Conservation (phyloP, 1,140 invertebrate genomes). For the Drosophila sp. region DNA sequence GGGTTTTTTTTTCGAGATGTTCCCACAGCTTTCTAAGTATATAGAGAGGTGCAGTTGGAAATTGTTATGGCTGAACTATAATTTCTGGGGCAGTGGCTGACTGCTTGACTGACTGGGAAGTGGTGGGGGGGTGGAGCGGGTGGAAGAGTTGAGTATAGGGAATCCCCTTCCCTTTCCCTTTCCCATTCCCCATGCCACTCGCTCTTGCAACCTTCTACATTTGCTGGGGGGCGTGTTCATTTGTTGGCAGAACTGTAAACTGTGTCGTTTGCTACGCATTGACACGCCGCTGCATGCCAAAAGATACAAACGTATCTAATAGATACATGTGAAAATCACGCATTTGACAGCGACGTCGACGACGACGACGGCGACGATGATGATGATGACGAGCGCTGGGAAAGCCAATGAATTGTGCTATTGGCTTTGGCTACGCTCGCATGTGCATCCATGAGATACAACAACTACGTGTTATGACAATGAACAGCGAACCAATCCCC, state of each 20-base stretch:
- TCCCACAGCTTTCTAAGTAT: conserved; percentile 55
- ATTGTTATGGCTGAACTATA: conserved; percentile 53
- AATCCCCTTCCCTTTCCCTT: too few relatives aligned
- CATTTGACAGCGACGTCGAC: conserved; percentile 49
- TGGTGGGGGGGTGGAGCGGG: too few relatives aligned
- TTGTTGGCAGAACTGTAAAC: conserved; percentile 56
- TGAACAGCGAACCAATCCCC: conserved; percentile 27
- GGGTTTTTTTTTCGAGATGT: neutral
- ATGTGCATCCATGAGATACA: conserved; percentile 66
- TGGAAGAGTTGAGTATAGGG: too few relatives aligned
- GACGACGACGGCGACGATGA: too few relatives aligned
- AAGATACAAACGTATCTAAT: conserved; percentile 81
- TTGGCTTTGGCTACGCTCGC: conserved; percentile 40
- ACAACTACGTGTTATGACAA: conserved; percentile 76
- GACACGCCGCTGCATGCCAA: conserved; percentile 52
- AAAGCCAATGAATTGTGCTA: conserved; percentile 81
- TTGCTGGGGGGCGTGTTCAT: neutral
- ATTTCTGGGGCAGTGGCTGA: conserved; percentile 42
- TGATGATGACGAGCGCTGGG: conserved; percentile 39
- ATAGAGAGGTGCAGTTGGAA: conserved; percentile 36
- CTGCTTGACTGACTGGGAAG: neutral
- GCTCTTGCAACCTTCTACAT: neutral
- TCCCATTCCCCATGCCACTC: too few relatives aligned
- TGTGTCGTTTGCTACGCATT: conserved; percentile 82
- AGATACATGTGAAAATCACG: conserved; percentile 82